Conservation (phyloP, 2,113 vertebrate species). For the Nesospiza acunhae region DNA sequence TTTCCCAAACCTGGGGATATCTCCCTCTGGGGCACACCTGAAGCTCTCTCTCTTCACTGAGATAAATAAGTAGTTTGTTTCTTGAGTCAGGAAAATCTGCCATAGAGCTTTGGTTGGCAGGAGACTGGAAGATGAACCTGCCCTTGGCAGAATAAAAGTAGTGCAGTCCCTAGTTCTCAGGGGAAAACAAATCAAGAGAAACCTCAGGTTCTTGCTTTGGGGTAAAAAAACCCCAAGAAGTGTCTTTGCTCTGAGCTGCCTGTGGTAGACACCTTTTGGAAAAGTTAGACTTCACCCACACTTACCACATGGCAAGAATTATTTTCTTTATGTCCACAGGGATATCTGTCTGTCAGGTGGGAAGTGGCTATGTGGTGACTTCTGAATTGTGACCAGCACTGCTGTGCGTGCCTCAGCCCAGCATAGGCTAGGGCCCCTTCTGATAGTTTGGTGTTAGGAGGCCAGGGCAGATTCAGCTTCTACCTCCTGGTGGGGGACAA, state of each 20-base stretch:
- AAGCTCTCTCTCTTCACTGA: background rate
- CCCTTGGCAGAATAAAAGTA: background rate
- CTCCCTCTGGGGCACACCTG: background rate
- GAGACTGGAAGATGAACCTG: background rate
- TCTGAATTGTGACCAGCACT: background rate
- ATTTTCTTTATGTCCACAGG: background rate
- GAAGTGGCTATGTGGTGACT: background rate
- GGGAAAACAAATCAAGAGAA: background rate
- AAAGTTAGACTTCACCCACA: background rate
- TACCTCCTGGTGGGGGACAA: rapidly evolving
- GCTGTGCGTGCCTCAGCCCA: background rate
- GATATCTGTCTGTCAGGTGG: background rate
- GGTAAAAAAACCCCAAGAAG: background rate
- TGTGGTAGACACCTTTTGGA: background rate
- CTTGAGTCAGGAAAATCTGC: background rate
- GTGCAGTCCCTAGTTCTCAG: background rate
- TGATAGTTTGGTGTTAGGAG: background rate
- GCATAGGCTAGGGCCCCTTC: background rate
- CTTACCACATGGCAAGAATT: background rate
- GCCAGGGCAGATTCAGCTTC: background rate
- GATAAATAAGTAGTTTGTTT: background rate
- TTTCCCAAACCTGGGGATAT: background rate
- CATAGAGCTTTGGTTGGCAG: background rate
- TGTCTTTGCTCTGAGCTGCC: background rate
- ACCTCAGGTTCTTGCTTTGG: background rate